Evolutionary conservation across 2,797 vertebrate species (phyloP), one percentile per base, ranked within the genome.

Genomic region (Taenioides sp.): DNA sequence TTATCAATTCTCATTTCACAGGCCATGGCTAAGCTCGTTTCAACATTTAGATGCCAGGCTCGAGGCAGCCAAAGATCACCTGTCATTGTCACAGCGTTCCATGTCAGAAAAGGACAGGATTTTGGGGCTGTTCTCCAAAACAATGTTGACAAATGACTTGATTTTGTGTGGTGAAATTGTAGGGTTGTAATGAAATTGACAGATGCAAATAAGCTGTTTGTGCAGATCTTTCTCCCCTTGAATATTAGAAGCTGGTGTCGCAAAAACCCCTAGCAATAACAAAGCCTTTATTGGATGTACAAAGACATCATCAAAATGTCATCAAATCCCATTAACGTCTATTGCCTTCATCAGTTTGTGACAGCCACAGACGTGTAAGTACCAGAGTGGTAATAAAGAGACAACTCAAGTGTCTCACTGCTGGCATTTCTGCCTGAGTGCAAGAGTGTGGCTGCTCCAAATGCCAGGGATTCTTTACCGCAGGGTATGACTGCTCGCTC

Each of bases 1-100:
- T 91, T 89, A 93, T 92, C 90, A 92, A 92, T 91, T 91, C 90
- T 91, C 91, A 89, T 91, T 93, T 84, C 43, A 62, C 37, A 27
- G 84, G 86, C 76, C n/a, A 54, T 70, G 40, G 84, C 83, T 87
- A 81, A 88, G 86, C 89, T 90, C 67, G 52, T 87, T 90, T 87
- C 85, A 86, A 63, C 84, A 90, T 90, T 92, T 88, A 89, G 83
- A 90, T 87, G 74, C 80, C 70, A 49, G 76, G 84, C 87, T 89
- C 80, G 73, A 78, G 86, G 88, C 80, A 72, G 83, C 76, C 85
- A 87, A 87, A 87, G 85, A 90, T 93, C 90, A 92, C 86, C 88
- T 91, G 89, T 91, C 88, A 90, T 86, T 87, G 85, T 89, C 86
- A 83, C 70, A 65, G 79, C 73, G 79, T 67, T 2, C n/a, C 61